Evolutionary conservation across 2,888 invertebrate genomes (phyloP).

Genomic region (Agrochola lychnidis): DNA sequence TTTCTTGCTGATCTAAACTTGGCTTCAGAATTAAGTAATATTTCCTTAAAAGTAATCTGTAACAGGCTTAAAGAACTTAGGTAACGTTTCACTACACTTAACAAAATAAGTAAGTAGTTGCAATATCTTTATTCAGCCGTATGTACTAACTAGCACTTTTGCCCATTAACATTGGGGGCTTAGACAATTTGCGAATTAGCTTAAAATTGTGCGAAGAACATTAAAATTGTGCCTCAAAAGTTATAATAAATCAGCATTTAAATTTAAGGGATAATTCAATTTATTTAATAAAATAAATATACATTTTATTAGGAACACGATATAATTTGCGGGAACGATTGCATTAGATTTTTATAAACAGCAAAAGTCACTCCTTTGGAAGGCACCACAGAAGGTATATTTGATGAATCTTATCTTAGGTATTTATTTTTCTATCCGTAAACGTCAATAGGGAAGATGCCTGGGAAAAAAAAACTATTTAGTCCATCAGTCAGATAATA

Average conservation of each 20-base stretch:
- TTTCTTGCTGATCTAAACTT: background rate
- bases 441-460: too few relatives aligned
- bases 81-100: background rate
- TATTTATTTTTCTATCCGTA: too few relatives aligned
- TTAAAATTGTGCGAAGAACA: constrained; percentile 39
- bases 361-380: background rate
- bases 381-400: background rate
- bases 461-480: too few relatives aligned
- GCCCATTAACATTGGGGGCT: background rate
- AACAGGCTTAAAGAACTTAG: background rate
- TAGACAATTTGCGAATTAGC: background rate
- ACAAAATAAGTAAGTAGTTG: background rate
- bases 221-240: constrained; percentile 31
- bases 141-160: background rate
- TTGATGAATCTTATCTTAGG: too few relatives aligned
- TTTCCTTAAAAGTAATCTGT: background rate
- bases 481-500: too few relatives aligned
- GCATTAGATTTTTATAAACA: background rate
- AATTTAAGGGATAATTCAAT: background rate
- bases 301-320: background rate
- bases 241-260: constrained; percentile 4
- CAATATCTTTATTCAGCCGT: constrained; percentile 1
- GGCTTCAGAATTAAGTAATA: background rate
- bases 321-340: background rate
- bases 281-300: background rate